A percentile compares a stretch with the other conserved stretches of the same genome.
phyloP scores from a whole-genome alignment of 2,888 invertebrate genomes.

The Brachyptera risi region DNA sequence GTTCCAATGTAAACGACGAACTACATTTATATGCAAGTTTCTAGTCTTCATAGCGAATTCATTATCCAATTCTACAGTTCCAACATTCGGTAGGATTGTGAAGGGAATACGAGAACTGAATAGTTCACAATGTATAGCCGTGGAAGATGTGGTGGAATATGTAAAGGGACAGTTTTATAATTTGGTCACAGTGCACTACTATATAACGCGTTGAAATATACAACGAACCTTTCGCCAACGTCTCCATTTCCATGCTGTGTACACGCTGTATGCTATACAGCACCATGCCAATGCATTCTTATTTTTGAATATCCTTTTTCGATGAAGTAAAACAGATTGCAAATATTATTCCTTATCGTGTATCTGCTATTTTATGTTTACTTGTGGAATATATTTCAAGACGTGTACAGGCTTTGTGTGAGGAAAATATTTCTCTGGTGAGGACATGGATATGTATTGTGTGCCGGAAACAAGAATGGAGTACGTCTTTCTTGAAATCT shows the following conservation, averaged over 20 bases:
- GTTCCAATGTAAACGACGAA: background rate
- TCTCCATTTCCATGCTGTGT: conserved; percentile 8
- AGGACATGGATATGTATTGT: no score
- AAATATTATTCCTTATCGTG: no score
- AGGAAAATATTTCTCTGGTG: no score
- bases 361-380: no score
- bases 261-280: background rate
- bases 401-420: no score
- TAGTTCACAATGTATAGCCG: conserved; percentile 1
- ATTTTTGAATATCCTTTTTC: conserved; percentile 4
- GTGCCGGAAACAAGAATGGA: no score
- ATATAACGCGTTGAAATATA: conserved; percentile 5
- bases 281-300: background rate
- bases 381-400: no score
- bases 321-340: background rate
- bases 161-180: conserved; percentile 14
- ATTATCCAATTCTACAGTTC: conserved; percentile 17
- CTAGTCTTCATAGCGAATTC: conserved; percentile 17
- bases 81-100: conserved; percentile 10
- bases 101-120: conserved; percentile 15
- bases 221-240: background rate
- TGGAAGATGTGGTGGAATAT: background rate
- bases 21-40: conserved; percentile 16
- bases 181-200: conserved; percentile 13
- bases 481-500: no score